Percentiles rank a stretch among this genome's conserved stretches.
These are phyloP conservation scores for Nestor notabilis DNA, from an alignment of 2,113 vertebrate genomes.

Conservation along the genomic window DNA sequence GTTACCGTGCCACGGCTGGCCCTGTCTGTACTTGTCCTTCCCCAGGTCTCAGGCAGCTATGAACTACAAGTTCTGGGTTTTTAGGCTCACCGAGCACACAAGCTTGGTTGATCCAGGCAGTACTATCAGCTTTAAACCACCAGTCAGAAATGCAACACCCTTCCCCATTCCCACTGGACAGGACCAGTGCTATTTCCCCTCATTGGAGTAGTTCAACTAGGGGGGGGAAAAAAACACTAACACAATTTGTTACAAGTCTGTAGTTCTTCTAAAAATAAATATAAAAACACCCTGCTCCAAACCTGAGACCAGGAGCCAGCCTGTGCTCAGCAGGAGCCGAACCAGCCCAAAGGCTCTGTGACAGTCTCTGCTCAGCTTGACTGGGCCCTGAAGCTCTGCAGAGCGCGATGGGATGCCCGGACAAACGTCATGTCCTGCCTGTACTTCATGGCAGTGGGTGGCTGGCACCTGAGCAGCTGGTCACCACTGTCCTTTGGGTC, in stretches of 20 bases:
- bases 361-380: neutral
- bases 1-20: neutral
- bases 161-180: neutral
- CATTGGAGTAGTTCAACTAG: accelerated
- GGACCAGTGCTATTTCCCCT: neutral
- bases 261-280: slow-evolving; percentile 9
- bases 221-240: accelerated
- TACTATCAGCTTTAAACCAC: neutral
- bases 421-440: slow-evolving; percentile 73
- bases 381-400: neutral
- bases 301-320: neutral
- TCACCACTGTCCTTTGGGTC: slow-evolving; percentile 84
- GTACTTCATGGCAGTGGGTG: slow-evolving; percentile 89
- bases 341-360: neutral
- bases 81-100: neutral
- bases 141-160: accelerated
- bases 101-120: neutral
- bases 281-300: neutral
- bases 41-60: neutral
- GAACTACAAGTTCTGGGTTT: accelerated
- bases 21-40: slow-evolving; percentile 13
- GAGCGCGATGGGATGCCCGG: neutral
- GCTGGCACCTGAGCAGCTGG: slow-evolving; percentile 84
- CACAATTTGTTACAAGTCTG: neutral
- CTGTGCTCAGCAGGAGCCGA: neutral